Base-by-base conservation (phyloP, 2,888 invertebrate genomes). In the Zootermopsis nevadensis region DNA sequence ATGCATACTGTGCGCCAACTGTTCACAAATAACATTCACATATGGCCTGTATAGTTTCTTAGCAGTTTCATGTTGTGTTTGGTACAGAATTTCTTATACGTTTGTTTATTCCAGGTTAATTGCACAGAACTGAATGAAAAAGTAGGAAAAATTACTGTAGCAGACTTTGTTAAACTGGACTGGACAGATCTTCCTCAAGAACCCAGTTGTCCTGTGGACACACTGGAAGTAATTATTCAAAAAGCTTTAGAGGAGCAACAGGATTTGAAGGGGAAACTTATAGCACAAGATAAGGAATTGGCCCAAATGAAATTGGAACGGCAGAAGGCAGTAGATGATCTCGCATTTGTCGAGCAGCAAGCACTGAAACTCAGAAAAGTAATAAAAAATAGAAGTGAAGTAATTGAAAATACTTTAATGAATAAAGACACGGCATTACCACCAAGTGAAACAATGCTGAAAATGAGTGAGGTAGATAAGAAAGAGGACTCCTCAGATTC, bases 91-190 rank as follows among this genome's bases (percentile, higher is more conserved):
- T 10, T 53, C 4, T 53, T 24, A 53, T 67, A 6, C 27, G 31
- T 69, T 22, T 33, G 0, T 3, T 33, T 30, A 4, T 74, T 74
- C 33, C 38, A 74, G 74, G 33, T 35, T n/a, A 2, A 74, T n/a
- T 74, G 22, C 27, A n/a, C 74, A 74, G 38, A 38, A n/a, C n/a
- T 74, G 27, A 38, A 24, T 22, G 38, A 74, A 38, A 74, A 74
- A 24, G 7, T n/a, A 38, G 38, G 74, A n/a, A n/a, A 24, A n/a
- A n/a, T n/a, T 74, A 24, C 74, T 74, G 6, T n/a, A 10, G 12
- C 12, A 22, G 38, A 38, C 19, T n/a, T 38, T 12, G 19, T 4
- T 24, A 33, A 72, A 19, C 35, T 38, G 24, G 3, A 19, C 24
- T 74, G 35, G 35, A 24, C 74, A 38, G 38, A 22, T 19, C 15